Percentiles rank a stretch among this genome's conserved stretches.
phyloP scores from a whole-genome alignment of 2,888 invertebrate species.

The Ophraella communa region DNA sequence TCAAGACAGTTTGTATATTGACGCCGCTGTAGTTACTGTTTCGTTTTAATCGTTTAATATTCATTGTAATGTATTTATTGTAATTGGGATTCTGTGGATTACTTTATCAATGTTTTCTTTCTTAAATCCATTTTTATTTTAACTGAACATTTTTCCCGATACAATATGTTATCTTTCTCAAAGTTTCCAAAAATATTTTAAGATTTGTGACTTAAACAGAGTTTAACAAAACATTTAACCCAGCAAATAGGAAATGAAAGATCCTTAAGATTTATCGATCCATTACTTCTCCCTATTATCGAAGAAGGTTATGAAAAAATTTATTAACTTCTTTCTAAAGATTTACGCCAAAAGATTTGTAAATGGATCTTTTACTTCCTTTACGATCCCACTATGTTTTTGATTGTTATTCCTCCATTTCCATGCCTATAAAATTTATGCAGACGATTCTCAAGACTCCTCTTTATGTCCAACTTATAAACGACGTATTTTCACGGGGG shows the following conservation, averaged over 20 bases:
- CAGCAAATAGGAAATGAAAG: no score
- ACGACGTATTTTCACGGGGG: neutral
- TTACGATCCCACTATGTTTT: conserved; percentile 20
- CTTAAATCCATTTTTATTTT: no score
- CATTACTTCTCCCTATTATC: conserved; percentile 9
- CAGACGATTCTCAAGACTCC: neutral
- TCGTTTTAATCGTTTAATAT: no score
- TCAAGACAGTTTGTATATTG: no score
- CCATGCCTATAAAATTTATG: conserved; percentile 14
- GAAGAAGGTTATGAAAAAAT: conserved; percentile 19
- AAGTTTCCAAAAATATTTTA: no score
- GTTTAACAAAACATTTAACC: neutral
- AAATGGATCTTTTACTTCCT: conserved; percentile 10
- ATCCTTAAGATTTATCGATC: neutral
- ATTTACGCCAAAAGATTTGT: conserved; percentile 13
- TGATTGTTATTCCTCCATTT: conserved; percentile 17
- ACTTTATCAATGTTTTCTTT: no score
- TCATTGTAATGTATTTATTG: no score
- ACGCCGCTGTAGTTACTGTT: no score
- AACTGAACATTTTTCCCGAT: no score
- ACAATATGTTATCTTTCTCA: no score
- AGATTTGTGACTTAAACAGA: no score
- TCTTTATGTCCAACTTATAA: conserved; percentile 1
- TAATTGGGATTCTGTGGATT: no score
- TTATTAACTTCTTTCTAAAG: conserved; percentile 17